Evolutionary conservation across 2,888 invertebrate genomes (phyloP).

Genomic region (Calephelis perditalis): DNA sequence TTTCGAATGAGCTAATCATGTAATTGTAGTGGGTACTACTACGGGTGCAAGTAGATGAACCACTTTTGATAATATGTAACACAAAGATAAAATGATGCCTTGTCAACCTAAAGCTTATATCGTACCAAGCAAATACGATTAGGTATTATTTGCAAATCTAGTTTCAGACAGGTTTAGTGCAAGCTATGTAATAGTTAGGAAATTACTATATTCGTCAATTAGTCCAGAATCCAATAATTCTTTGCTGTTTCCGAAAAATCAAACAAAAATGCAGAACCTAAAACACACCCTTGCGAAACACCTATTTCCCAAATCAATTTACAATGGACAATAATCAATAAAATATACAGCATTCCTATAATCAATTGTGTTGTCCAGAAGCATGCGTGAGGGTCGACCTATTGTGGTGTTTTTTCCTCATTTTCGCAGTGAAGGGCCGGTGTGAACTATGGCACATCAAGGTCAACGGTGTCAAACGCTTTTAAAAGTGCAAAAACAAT

Average conservation of each 20-base stretch:
- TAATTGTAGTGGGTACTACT: too few species aligned
- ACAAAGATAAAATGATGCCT: too few species aligned
- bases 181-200: too few species aligned
- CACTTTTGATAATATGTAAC: too few species aligned
- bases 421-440: constrained; percentile 74
- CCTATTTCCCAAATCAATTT: constrained; percentile 61
- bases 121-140: too few species aligned
- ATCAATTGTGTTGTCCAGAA: constrained; percentile 70
- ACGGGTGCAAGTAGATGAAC: too few species aligned
- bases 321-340: constrained; percentile 69
- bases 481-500: constrained; percentile 34
- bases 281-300: constrained; percentile 45
- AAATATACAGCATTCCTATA: constrained; percentile 63
- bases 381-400: constrained; percentile 57
- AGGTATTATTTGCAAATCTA: too few species aligned
- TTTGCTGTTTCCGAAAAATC: not conserved
- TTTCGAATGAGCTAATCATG: too few species aligned
- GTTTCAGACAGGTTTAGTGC: too few species aligned
- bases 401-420: constrained; percentile 72
- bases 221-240: not conserved
- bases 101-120: too few species aligned
- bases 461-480: constrained; percentile 67
- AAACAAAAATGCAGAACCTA: constrained; percentile 37
- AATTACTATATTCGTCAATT: too few species aligned
- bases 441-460: constrained; percentile 67